Evolutionary conservation across 2,888 invertebrate genomes (phyloP).

Genomic region (Tethea ocularis): DNA sequence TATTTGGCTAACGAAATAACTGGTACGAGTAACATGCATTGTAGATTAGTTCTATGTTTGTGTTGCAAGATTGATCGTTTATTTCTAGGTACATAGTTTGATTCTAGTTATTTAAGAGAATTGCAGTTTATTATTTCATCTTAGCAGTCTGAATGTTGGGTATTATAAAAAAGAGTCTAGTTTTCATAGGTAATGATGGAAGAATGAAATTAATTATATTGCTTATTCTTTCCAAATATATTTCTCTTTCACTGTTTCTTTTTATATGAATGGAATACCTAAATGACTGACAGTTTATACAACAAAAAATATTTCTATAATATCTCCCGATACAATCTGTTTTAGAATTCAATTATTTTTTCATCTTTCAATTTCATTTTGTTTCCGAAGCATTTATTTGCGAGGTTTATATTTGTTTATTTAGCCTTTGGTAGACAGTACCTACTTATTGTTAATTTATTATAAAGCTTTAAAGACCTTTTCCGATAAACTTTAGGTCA

Average conservation of each 20-base stretch:
- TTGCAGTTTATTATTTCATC: background rate
- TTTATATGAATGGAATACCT: background rate
- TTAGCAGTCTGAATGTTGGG: background rate
- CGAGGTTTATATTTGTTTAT: background rate
- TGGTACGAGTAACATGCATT: background rate
- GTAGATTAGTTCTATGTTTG: background rate
- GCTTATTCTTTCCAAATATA: background rate
- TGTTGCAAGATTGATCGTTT: background rate
- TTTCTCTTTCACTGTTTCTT: background rate
- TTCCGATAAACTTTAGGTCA: background rate
- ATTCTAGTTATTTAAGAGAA: background rate
- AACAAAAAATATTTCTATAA: background rate
- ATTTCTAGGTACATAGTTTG: background rate
- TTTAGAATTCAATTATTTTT: background rate
- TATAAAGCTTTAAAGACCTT: background rate
- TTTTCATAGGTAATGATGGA: background rate
- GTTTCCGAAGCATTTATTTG: background rate
- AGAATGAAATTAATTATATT: background rate
- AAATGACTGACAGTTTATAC: background rate
- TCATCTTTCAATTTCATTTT: background rate
- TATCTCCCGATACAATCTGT: background rate
- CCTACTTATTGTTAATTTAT: background rate
- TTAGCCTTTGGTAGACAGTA: background rate
- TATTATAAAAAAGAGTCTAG: too few species aligned
- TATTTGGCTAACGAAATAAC: conserved; percentile 5